phyloP scores from a whole-genome alignment of 2,888 invertebrate species.

The Caenorhabditis plicata region DNA sequence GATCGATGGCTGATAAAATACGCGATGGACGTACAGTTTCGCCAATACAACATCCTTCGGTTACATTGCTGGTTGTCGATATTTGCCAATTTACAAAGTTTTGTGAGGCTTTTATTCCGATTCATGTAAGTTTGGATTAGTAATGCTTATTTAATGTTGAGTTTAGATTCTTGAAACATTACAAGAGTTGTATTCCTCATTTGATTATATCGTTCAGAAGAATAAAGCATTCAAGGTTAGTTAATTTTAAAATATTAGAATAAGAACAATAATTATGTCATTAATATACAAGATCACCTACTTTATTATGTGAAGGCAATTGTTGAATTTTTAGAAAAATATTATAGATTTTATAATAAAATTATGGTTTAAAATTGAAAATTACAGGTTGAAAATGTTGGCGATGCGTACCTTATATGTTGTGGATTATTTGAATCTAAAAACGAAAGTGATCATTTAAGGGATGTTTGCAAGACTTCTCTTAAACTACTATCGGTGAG shows the following conservation, averaged over 20 bases:
- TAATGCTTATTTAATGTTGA: not conserved
- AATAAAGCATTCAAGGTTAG: conserved; percentile 48
- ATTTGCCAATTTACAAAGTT: conserved; percentile 45
- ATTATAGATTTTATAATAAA: conserved; percentile 6
- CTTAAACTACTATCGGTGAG: conserved; percentile 34
- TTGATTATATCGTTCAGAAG: conserved; percentile 39
- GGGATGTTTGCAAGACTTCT: conserved; percentile 36
- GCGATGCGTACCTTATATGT: conserved; percentile 45
- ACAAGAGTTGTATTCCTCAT: conserved; percentile 45
- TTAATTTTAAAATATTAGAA: no score
- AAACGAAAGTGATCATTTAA: conserved; percentile 29
- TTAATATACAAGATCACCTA: not conserved
- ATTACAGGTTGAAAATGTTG: conserved; percentile 52
- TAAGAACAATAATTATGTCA: no score
- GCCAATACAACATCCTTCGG: conserved; percentile 40
- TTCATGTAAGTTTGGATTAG: conserved; percentile 29
- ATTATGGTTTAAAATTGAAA: no score
- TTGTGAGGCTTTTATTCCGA: conserved; percentile 46
- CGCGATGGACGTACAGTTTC: conserved; percentile 34
- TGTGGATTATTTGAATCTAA: conserved; percentile 45
- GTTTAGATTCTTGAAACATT: conserved; percentile 45
- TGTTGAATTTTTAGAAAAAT: not conserved
- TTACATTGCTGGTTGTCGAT: conserved; percentile 41
- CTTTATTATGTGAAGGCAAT: no score
- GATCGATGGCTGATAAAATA: conserved; percentile 37